phyloP scores from a whole-genome alignment of 2,888 invertebrate species.

The Fabriciana adippe region DNA sequence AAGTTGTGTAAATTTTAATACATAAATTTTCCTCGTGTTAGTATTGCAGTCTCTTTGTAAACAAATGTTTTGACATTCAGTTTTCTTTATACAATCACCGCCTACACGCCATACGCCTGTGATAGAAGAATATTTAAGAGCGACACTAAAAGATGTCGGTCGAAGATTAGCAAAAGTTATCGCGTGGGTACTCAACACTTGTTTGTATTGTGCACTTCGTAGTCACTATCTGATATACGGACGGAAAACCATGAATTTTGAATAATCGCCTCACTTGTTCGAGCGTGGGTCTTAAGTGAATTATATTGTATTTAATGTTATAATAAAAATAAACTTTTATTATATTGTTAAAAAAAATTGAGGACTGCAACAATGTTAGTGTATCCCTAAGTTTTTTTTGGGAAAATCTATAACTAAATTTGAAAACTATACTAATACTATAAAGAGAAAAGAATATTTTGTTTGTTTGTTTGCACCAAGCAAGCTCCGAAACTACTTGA shows the following conservation, averaged over 20 bases:
- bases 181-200: slow-evolving; percentile 37
- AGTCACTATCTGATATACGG: slow-evolving; percentile 20
- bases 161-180: slow-evolving; percentile 31
- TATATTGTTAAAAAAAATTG: too few species aligned
- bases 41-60: neutral
- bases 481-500: too few species aligned
- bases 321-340: too few species aligned
- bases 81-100: slow-evolving; percentile 3
- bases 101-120: slow-evolving; percentile 3
- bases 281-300: neutral
- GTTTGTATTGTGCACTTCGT: slow-evolving; percentile 27
- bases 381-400: too few species aligned
- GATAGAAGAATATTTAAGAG: slow-evolving; percentile 31
- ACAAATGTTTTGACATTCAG: neutral
- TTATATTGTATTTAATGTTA: neutral
- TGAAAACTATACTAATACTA: too few species aligned
- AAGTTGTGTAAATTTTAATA: too few species aligned
- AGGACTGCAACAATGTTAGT: too few species aligned
- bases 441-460: too few species aligned
- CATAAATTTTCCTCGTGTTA: too few species aligned
- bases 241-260: slow-evolving; percentile 17
- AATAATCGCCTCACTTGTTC: neutral
- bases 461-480: too few species aligned
- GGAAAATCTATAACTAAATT: too few species aligned
- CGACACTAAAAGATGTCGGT: slow-evolving; percentile 33